phyloP scores from a whole-genome alignment of 2,113 vertebrate genomes.

The Gallinago undulata region DNA sequence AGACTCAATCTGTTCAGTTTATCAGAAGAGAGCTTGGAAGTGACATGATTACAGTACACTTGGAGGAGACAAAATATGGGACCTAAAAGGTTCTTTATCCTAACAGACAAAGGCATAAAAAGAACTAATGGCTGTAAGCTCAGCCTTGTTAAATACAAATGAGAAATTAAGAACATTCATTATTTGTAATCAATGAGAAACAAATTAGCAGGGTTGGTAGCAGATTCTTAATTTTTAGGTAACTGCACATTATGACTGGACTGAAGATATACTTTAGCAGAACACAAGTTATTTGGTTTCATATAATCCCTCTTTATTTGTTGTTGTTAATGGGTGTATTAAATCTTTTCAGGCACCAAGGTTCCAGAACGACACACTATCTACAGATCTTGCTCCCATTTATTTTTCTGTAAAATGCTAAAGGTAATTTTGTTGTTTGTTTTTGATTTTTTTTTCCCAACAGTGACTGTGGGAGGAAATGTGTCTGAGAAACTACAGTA shows the following conservation, averaged over 20 bases:
- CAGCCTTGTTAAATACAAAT: slow-evolving; percentile 11
- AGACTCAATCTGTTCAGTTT: not conserved
- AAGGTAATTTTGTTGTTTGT: not conserved
- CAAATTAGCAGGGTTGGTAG: not conserved
- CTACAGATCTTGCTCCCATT: not conserved
- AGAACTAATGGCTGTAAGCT: not conserved
- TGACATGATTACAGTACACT: not conserved
- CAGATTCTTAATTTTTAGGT: slow-evolving; percentile 14
- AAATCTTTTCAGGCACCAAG: not conserved
- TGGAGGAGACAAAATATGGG: not conserved
- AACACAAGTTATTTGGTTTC: not conserved
- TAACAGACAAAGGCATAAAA: not conserved
- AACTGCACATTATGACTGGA: not conserved
- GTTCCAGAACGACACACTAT: not conserved
- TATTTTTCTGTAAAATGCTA: not conserved
- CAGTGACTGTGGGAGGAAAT: not conserved
- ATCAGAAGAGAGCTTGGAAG: not conserved
- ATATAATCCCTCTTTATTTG: not conserved
- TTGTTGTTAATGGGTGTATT: not conserved
- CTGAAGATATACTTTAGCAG: not conserved
- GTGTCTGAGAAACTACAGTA: not conserved
- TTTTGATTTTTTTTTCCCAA: not conserved
- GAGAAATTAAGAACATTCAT: slow-evolving; percentile 8
- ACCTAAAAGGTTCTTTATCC: not conserved
- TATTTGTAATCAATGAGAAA: slow-evolving; percentile 43